Evolutionary conservation across 2,797 vertebrate species (phyloP), one percentile per base, ranked within the genome.

Genomic region (Sitta carolinensis): DNA sequence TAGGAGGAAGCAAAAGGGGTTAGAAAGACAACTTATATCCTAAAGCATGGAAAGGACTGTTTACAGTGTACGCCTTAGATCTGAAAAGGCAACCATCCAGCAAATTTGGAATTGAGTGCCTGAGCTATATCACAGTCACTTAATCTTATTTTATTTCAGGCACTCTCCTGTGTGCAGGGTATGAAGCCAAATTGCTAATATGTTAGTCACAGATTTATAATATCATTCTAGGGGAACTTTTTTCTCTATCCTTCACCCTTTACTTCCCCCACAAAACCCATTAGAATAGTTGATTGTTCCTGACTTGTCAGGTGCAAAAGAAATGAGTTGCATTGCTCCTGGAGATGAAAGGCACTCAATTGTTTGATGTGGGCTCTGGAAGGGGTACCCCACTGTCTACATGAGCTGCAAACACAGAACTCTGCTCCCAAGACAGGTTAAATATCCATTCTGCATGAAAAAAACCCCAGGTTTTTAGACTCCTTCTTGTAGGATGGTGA

Each of bases 271-370:
- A n/a, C 25, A 62, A 93, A 81, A 38, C 11, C 85, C 62, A 90
- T 94, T 96, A 92, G 95, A 96, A 85, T 78, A 82, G 64, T 42
- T 73, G 84, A 73, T 89, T 81, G 34, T 91, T 61, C 38, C 34
- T 86, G 89, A 83, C 84, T 90, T 97, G 93, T 97, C 93, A 94
- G 90, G 91, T 96, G 95, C 83, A 91, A 94, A 89, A 88, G 78
- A 95, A 96, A 91, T 72, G 62, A 82, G 62, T 29, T 82, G 78
- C 36, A 57, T 88, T 94, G 74, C 77, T 90, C 27, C 17, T 38
- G 62, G 57, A 96, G 92, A 96, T 95, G 72, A 97, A 97, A 97
- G 93, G 69, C 16, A 2, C 18, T 51, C 48, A 27, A 22, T 79
- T 83, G 47, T 96, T 96, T 89, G 62, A 93, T 90, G 87, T 89